These are phyloP conservation scores for Meganola albula DNA, from an alignment of 2,888 invertebrate species.

Conservation along the genomic window DNA sequence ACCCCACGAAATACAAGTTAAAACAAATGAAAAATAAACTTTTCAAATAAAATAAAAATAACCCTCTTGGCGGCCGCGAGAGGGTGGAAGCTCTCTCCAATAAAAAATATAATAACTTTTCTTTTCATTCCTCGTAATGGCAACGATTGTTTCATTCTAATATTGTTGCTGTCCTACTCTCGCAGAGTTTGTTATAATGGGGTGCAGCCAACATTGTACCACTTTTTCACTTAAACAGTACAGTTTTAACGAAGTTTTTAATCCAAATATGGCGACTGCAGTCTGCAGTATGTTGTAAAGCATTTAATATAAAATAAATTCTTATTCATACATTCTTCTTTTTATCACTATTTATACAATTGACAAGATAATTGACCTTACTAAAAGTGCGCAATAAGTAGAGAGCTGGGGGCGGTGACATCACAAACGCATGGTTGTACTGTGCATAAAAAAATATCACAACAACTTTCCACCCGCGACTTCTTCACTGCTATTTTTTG, in stretches of 20 bases:
- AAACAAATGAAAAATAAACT: slow-evolving; percentile 77
- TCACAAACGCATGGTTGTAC: too few species aligned
- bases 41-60: slow-evolving; percentile 78
- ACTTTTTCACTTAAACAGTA: slow-evolving; percentile 24
- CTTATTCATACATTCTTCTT: too few species aligned
- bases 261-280: slow-evolving; percentile 22
- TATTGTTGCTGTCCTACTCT: slow-evolving; percentile 62
- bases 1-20: slow-evolving; percentile 73
- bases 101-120: slow-evolving; percentile 78
- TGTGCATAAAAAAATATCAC: too few species aligned
- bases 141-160: slow-evolving; percentile 71
- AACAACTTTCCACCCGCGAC: too few species aligned
- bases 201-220: slow-evolving; percentile 41
- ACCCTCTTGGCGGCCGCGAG: slow-evolving; percentile 71
- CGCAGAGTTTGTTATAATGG: slow-evolving; percentile 65
- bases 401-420: too few species aligned
- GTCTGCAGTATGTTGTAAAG: slow-evolving; percentile 12
- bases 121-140: slow-evolving; percentile 76
- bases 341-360: too few species aligned
- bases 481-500: too few species aligned
- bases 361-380: too few species aligned
- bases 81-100: slow-evolving; percentile 74
- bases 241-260: slow-evolving; percentile 30
- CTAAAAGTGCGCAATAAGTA: too few species aligned
- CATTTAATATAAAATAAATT: too few species aligned